Evolutionary conservation across 2,113 vertebrate genomes (phyloP).

Genomic region (Dendrocopos noguchii): DNA sequence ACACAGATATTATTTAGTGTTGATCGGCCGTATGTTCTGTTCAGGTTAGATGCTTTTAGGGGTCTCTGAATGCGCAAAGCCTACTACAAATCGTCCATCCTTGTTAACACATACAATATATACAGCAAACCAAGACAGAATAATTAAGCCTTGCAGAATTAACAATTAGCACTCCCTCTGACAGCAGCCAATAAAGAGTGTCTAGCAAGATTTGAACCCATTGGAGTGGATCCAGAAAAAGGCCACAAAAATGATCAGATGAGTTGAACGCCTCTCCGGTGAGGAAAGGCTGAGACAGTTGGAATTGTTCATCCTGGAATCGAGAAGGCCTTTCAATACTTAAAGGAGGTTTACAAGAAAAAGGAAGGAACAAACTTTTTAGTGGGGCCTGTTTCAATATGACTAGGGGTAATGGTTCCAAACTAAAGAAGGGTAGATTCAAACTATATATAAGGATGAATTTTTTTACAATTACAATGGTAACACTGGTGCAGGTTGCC

Average conservation of each 20-base stretch:
- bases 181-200: neutral
- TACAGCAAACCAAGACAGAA: neutral
- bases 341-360: no score
- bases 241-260: no score
- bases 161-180: neutral
- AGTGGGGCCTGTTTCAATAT: no score
- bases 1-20: neutral
- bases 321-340: no score
- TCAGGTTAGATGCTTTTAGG: neutral
- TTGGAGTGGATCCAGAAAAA: no score
- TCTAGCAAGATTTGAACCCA: neutral
- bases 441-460: no score
- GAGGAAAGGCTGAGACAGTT: no score
- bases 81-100: neutral
- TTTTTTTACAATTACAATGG: fast-evolving
- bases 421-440: no score
- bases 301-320: no score
- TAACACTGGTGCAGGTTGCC: neutral
- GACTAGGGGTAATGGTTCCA: no score
- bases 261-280: no score
- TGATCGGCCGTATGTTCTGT: neutral
- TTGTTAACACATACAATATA: neutral
- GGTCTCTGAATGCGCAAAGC: neutral
- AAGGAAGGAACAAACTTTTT: no score
- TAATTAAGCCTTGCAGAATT: neutral